Conservation (phyloP, 2,888 invertebrate species). For the Lomographa bimaculata region DNA sequence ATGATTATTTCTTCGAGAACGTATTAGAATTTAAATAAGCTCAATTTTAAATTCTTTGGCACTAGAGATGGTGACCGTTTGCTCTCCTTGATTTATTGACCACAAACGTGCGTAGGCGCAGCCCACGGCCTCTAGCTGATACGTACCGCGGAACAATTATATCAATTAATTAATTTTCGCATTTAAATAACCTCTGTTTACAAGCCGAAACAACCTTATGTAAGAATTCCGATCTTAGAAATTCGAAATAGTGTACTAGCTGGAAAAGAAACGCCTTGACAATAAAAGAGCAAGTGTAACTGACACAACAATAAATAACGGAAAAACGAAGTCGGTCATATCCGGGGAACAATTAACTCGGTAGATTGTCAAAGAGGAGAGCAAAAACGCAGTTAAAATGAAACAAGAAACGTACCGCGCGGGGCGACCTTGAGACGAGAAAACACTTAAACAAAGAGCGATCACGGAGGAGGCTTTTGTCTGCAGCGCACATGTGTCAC, state of each 20-base stretch:
- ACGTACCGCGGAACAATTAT: slow-evolving; percentile 32
- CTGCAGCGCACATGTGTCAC: slow-evolving; percentile 46
- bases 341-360: slow-evolving; percentile 33
- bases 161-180: slow-evolving; percentile 27
- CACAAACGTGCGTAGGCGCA: slow-evolving; percentile 56
- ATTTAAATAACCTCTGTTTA: slow-evolving; percentile 15
- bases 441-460: slow-evolving; percentile 61
- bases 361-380: slow-evolving; percentile 27
- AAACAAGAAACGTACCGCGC: slow-evolving; percentile 37
- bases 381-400: slow-evolving; percentile 39
- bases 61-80: slow-evolving; percentile 37
- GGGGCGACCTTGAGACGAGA: slow-evolving; percentile 62
- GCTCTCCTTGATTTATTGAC: slow-evolving; percentile 51
- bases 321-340: slow-evolving; percentile 28
- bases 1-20: slow-evolving; percentile 2
- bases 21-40: slow-evolving; percentile 1
- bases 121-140: slow-evolving; percentile 47
- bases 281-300: slow-evolving; percentile 23
- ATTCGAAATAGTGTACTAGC: not conserved
- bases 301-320: slow-evolving; percentile 22
- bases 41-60: not conserved
- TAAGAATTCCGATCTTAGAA: no score
- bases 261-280: slow-evolving; percentile 18
- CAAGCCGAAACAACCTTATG: not conserved
- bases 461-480: slow-evolving; percentile 48